Evolutionary conservation across 1,140 invertebrate genomes (phyloP), one percentile per base, ranked within the genome.

Genomic region (Sycophaga agraensis): DNA sequence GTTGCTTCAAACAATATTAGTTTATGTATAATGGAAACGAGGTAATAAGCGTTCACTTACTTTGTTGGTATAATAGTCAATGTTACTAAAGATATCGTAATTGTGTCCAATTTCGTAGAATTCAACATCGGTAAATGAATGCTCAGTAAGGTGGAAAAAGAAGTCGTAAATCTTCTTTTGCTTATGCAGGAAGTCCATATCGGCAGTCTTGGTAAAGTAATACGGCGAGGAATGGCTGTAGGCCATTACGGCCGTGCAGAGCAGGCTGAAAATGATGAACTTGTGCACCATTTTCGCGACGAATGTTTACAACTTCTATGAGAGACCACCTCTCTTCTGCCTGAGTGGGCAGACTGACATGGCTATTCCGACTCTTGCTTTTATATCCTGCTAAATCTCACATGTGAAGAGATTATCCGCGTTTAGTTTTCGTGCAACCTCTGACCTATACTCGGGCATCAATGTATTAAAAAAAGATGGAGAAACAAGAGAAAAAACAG

Each of bases 81-180:
- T 66, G 66, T 83, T 80, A 26, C 78, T 80, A 63, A 83, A 80
- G 40, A 86, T 76, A 50, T 83, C 82, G 73, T 82, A 87, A 63
- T 75, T 82, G 48, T 80, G 80, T 50, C 83, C 83, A 59, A 84
- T 75, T 64, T 87, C 81, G 28, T 76, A 79, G 34, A 77, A 77
- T 4, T 80, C 76, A 4, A 77, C 71, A 59, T 82, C 74, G 34
- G 63, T 79, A 3, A 84, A 72, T 45, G 77, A 76, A 22, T 82
- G 80, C 66, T 86, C 85, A 60, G 85, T 82, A 1, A 88, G 69
- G 66, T 86, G 84, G 66, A 84, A 78, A 46, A 87, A 78, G 5
- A 90, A 80, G 59, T 86, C 84, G 59, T 87, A 81, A 31, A 89
- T 76, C 60, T 86, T 82, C 66, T 84, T 83, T 72, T 89, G 86